A percentile compares a stretch with the other conserved stretches of the same genome.
Evolutionary conservation across 2,113 vertebrate genomes (phyloP).

Genomic region (Ahaetulla prasina): DNA sequence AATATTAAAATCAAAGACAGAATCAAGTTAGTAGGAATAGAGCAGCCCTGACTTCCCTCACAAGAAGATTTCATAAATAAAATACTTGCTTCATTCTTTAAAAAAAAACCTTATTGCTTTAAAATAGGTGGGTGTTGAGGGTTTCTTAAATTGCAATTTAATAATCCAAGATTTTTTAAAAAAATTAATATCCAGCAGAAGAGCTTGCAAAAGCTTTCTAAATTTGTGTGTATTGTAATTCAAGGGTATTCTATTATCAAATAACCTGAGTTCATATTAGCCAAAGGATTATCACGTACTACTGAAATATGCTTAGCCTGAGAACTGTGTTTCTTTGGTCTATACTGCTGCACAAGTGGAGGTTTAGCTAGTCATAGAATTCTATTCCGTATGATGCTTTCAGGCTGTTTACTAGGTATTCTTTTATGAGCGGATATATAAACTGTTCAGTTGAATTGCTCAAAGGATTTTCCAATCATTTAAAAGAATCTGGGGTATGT

Average conservation of each 20-base stretch:
- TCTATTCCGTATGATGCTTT: not conserved
- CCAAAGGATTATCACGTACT: not conserved
- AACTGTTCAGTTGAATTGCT: not conserved
- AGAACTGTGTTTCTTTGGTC: not conserved
- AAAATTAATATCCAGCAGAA: not conserved
- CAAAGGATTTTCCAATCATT: not conserved
- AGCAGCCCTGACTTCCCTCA: not conserved
- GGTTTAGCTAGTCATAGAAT: not conserved
- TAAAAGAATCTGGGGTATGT: not conserved
- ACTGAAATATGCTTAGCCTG: not conserved
- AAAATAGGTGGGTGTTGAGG: not conserved
- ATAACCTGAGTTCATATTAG: not conserved
- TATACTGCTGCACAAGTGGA: not conserved
- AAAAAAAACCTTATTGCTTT: not conserved
- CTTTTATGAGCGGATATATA: not conserved
- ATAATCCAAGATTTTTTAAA: not conserved
- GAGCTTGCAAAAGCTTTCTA: not conserved
- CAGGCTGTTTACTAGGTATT: not conserved
- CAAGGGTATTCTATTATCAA: not conserved
- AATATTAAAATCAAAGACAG: not conserved
- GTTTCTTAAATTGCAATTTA: not conserved
- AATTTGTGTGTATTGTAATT: not conserved
- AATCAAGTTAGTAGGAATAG: not conserved
- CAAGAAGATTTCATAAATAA: not conserved
- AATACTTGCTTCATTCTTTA: not conserved